Base-by-base conservation (phyloP, 2,113 vertebrate genomes). In the Cathartes aura region DNA sequence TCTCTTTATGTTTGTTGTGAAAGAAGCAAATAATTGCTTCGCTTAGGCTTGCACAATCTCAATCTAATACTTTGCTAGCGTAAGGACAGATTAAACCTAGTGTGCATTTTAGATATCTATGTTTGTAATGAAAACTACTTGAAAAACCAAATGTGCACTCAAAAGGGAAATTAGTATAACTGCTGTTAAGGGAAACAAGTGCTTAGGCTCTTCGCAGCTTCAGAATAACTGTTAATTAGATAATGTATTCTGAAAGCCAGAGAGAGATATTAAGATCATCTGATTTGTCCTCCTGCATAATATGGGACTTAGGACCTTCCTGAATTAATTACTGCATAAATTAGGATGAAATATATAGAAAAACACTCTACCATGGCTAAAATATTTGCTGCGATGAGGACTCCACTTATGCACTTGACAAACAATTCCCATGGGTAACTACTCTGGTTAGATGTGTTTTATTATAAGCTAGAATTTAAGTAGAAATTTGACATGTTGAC, bases 111-210 rank as follows among this genome's bases (percentile, higher is more conserved):
- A 94, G 96, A 86, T 96, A 95, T 97, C 92, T 81, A 82, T 67
- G 89, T 79, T 96, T 96, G 82, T 88, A 97, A 95, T 79, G 87
- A 98, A 98, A 98, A 93, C 79, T 84, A 94, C 93, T 96, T 90
- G 64, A 96, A 98, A 98, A 98, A 96, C 73, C 92, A 97, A 98
- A 97, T 96, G 52, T 95, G 91, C 91, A 89, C 92, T 96, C 94
- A 95, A 97, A 98, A 98, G 97, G 92, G 93, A 98, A 98, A 98
- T 97, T 93, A 96, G 86, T 96, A 42, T 97, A 96, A 95, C 89
- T 95, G 66, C 92, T 98, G 94, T 96, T 98, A 92, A 94, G 97
- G 97, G 98, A 98, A 98, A 97, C 89, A 95, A 97, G 84, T 92
- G 91, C 96, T 98, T 97, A 97, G 96, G 96, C 97, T 97, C 96